A percentile compares a stretch with the other conserved stretches of the same genome.
phyloP scores from a whole-genome alignment of 2,888 invertebrate species.

The Endomychus coccineus region DNA sequence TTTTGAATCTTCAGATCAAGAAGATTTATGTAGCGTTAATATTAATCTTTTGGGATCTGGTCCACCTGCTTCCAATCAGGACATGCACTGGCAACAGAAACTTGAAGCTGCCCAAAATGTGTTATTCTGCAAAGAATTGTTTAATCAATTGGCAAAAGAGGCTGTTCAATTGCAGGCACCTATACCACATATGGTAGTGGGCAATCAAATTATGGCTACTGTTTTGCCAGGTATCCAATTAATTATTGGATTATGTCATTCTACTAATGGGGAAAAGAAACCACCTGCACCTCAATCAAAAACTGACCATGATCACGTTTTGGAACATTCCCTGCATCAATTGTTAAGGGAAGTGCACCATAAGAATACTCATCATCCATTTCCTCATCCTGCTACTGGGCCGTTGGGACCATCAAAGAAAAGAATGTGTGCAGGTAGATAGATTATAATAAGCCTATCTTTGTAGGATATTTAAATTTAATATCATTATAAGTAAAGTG shows the following conservation, averaged over 20 bases:
- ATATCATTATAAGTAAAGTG: too few relatives aligned
- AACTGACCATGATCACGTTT: constrained; percentile 88
- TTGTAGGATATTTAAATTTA: too few relatives aligned
- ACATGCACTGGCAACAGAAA: constrained; percentile 90
- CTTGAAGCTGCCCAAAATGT: constrained; percentile 97
- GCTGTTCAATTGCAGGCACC: constrained; percentile 89
- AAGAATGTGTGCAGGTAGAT: constrained; percentile 72
- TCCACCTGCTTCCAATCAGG: constrained; percentile 63
- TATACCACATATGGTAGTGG: constrained; percentile 94
- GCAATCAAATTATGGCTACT: constrained; percentile 94
- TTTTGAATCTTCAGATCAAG: constrained; percentile 64
- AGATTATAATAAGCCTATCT: too few relatives aligned
- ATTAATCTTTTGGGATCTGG: constrained; percentile 72
- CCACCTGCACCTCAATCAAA: constrained; percentile 48
- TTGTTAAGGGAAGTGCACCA: constrained; percentile 86
- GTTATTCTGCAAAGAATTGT: constrained; percentile 92
- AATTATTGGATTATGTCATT: constrained; percentile 86
- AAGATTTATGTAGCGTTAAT: constrained; percentile 78
- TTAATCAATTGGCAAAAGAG: constrained; percentile 88
- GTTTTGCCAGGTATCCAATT: constrained; percentile 89
- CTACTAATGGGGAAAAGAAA: constrained; percentile 56
- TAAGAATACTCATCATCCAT: constrained; percentile 86
- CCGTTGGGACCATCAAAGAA: constrained; percentile 89
- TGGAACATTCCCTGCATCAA: constrained; percentile 94
- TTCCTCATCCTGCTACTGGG: constrained; percentile 92